phyloP scores from a whole-genome alignment of 2,888 invertebrate species.

The Apotomis capreana region DNA sequence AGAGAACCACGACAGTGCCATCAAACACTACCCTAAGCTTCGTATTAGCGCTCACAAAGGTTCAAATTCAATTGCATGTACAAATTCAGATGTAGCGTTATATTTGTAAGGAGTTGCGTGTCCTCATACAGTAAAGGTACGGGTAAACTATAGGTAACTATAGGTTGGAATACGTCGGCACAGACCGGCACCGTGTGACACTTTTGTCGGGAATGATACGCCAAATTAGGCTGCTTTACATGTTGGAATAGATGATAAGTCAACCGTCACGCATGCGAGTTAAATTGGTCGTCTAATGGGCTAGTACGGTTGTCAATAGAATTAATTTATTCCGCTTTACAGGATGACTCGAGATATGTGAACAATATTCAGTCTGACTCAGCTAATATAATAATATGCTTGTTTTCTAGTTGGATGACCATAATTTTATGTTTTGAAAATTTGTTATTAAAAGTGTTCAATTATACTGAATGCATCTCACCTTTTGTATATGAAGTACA shows the following conservation, averaged over 20 bases:
- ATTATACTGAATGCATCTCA: too few relatives aligned
- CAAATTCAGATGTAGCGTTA: slow-evolving; percentile 20
- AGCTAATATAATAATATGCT: too few relatives aligned
- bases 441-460: too few relatives aligned
- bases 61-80: slow-evolving; percentile 20
- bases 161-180: slow-evolving; percentile 47
- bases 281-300: slow-evolving; percentile 12
- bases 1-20: neutral
- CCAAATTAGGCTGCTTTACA: slow-evolving; percentile 37
- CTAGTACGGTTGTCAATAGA: neutral
- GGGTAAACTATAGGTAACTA: slow-evolving; percentile 49
- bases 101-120: slow-evolving; percentile 50
- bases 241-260: slow-evolving; percentile 37
- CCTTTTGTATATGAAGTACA: too few relatives aligned
- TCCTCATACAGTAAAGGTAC: slow-evolving; percentile 51
- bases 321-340: neutral
- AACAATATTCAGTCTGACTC: too few relatives aligned
- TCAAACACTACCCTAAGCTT: neutral
- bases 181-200: slow-evolving; percentile 61
- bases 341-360: too few relatives aligned
- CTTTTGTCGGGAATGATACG: slow-evolving; percentile 45
- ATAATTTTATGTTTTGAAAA: too few relatives aligned
- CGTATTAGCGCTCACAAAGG: neutral
- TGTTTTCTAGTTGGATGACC: too few relatives aligned
- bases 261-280: slow-evolving; percentile 35